Conservation (phyloP, 2,797 vertebrate genomes). For the Hoplostethus atlanticus region DNA sequence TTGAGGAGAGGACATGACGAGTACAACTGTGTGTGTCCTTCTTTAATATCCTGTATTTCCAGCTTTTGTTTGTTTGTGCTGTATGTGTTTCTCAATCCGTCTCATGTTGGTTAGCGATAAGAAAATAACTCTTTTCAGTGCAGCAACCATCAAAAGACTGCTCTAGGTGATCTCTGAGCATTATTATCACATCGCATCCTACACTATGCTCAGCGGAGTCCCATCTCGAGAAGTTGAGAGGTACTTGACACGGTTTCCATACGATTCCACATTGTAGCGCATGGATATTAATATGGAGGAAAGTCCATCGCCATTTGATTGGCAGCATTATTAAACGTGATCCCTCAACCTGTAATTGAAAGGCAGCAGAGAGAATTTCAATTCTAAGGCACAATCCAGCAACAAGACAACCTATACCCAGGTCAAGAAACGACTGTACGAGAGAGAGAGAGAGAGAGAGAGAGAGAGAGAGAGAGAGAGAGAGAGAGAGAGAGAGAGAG, state of each 20-base stretch:
- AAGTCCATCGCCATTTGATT: neutral
- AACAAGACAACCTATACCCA: too few species aligned
- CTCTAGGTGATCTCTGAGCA: too few species aligned
- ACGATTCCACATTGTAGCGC: neutral
- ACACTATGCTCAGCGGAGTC: neutral
- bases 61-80: neutral
- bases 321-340: neutral
- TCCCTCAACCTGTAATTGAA: neutral
- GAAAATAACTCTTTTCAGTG: neutral
- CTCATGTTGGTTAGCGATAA: neutral
- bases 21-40: neutral
- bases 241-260: neutral
- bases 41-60: neutral
- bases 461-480: neutral
- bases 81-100: neutral
- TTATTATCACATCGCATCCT: neutral
- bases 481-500: conserved; percentile 9
- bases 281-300: neutral
- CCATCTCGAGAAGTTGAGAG: neutral
- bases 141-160: neutral
- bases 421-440: too few species aligned
- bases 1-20: conserved; percentile 9
- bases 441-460: neutral
- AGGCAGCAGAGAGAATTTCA: too few species aligned
- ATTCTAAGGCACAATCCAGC: too few species aligned